phyloP scores from a whole-genome alignment of 2,797 vertebrate genomes.

The Vireo griseus region DNA sequence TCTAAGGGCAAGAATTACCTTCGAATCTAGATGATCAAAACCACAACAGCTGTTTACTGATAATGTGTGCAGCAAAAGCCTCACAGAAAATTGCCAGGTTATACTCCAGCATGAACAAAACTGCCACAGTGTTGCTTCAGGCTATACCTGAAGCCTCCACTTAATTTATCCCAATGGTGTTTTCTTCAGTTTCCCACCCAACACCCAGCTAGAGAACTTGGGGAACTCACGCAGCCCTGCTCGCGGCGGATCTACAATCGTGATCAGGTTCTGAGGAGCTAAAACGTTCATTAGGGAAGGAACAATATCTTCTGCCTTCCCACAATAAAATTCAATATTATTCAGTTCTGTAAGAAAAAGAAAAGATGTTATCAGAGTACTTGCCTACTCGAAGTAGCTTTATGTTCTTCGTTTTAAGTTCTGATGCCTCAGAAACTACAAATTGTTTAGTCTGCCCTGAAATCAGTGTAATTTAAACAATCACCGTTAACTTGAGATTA shows the following conservation, averaged over 20 bases:
- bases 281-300: constrained; percentile 84
- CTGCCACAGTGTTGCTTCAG: background rate
- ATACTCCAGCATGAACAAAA: background rate
- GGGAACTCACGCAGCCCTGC: constrained; percentile 91
- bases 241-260: constrained; percentile 91
- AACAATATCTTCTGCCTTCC: constrained; percentile 92
- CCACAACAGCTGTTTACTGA: background rate
- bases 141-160: background rate
- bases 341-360: constrained; percentile 75
- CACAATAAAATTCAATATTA: constrained; percentile 91
- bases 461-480: background rate
- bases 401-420: background rate
- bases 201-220: rapidly evolving
- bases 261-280: constrained; percentile 80
- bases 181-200: background rate
- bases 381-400: background rate
- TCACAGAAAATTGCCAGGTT: background rate
- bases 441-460: background rate
- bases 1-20: constrained; percentile 91
- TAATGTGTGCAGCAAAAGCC: background rate
- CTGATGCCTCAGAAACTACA: background rate
- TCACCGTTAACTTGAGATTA: background rate
- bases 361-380: background rate
- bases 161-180: background rate
- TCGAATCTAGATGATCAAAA: constrained; percentile 82